Base-by-base conservation (phyloP, 2,797 vertebrate species). In the Scleropages formosus region DNA sequence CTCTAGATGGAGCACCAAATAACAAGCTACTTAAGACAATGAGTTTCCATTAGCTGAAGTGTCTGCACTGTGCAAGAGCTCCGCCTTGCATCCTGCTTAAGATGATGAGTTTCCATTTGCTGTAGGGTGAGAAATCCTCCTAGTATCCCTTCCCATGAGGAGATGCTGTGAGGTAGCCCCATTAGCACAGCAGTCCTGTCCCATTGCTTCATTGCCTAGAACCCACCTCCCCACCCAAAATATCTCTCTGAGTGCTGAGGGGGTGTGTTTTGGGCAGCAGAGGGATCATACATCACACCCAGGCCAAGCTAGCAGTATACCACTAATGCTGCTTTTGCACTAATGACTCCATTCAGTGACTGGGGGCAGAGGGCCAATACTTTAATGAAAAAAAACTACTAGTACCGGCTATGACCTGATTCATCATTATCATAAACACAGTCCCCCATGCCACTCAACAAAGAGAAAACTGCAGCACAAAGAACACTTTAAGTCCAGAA, bases 1-100 rank as follows among this genome's bases (percentile, higher is more conserved):
- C 51, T 61, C 71, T 39, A 72, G 71, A 72, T 72, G 71, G 71
- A 72, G 58, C 26, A 44, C 56, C 71, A 46, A 59, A 61, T 39
- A 72, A 72, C 58, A 72, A 72, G 60, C 27, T 72, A 72, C 71
- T 72, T 72, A 60, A 72, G 71, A 72, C 56, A 59, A 72, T 61
- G 71, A 61, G 26, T 11, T 72, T 72, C 71, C 71, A 72, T 72
- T 61, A 72, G 71, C 58, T 26, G 16, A 56, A 60, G 27, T 56
- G n/a, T 72, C 58, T 60, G 27, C 6, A 13, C 18, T 10, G 53
- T 12, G 58, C 27, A 56, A 61, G 58, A 58, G 69, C 51, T 71
- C 69, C 69, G 51, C 69, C 69, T 58, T 58, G 39, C 58, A 72
- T 61, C 71, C 58, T 72, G 44, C 71, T 60, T 46, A 72, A 72